phyloP scores from a whole-genome alignment of 2,888 invertebrate species.

The Amaurobius ferox region DNA sequence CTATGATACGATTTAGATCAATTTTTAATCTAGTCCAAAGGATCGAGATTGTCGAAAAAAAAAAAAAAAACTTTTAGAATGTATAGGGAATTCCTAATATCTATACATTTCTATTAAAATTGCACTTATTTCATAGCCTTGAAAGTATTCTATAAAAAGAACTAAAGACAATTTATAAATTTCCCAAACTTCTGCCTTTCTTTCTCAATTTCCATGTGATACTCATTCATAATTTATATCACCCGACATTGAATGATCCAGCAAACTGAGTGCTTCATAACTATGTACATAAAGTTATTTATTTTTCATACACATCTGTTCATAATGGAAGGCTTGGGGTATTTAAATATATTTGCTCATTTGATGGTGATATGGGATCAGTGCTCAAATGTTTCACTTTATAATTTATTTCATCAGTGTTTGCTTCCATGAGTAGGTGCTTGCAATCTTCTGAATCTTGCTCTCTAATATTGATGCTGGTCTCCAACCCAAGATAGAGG shows the following conservation, averaged over 20 bases:
- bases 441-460: not conserved
- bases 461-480: not conserved
- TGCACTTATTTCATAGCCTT: no score
- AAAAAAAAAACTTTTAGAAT: no score
- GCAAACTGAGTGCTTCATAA: constrained; percentile 1
- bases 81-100: no score
- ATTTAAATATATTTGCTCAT: not conserved
- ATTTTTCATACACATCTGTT: not conserved
- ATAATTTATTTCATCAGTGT: not conserved
- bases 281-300: constrained; percentile 10
- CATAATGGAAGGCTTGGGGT: not conserved
- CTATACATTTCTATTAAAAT: no score
- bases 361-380: not conserved
- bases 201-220: not conserved
- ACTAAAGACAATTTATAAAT: no score
- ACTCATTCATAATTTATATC: no score
- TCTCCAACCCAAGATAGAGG: no score
- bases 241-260: not conserved
- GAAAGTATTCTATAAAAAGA: no score
- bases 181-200: no score
- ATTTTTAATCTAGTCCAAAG: not conserved
- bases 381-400: not conserved
- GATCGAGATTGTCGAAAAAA: not conserved
- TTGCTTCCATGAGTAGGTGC: not conserved
- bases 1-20: no score